Evolutionary conservation across 2,888 invertebrate genomes (phyloP).

Genomic region (Masnerella sp.): DNA sequence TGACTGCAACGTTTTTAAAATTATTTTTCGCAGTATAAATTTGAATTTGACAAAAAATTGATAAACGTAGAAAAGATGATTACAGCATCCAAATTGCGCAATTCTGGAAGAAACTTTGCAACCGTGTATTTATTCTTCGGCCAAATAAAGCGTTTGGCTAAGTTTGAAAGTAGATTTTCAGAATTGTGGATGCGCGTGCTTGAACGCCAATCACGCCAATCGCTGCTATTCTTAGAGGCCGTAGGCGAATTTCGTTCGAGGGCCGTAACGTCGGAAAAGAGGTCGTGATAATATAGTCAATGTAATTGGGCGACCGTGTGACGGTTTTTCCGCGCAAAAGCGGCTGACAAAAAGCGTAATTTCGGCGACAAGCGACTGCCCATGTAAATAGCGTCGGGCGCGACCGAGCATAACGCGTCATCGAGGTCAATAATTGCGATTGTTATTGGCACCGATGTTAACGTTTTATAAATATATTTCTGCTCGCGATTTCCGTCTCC

Average conservation of each 20-base stretch:
- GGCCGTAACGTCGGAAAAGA: slow-evolving; percentile 66
- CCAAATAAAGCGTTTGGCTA: slow-evolving; percentile 30
- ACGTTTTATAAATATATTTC: slow-evolving; percentile 52
- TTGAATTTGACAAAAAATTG: no score
- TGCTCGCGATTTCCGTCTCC: slow-evolving; percentile 61
- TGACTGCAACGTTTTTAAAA: no score
- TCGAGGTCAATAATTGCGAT: slow-evolving; percentile 58
- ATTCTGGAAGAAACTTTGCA: neutral
- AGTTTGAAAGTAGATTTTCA: slow-evolving; percentile 49
- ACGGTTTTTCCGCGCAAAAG: slow-evolving; percentile 42
- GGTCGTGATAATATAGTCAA: slow-evolving; percentile 64
- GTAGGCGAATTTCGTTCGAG: slow-evolving; percentile 68
- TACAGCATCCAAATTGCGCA: no score
- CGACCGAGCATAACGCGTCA: slow-evolving; percentile 40
- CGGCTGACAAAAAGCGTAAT: slow-evolving; percentile 34
- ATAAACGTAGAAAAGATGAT: no score
- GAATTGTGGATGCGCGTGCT: slow-evolving; percentile 51
- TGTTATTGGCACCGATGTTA: slow-evolving; percentile 60
- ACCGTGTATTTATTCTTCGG: slow-evolving; percentile 17
- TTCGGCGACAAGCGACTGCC: slow-evolving; percentile 41
- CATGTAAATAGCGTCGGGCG: slow-evolving; percentile 27
- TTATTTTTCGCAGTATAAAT: no score
- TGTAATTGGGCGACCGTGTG: slow-evolving; percentile 39
- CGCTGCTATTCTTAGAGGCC: slow-evolving; percentile 67
- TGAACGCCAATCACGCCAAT: slow-evolving; percentile 65